These are phyloP conservation scores for Cephalopterus ornatus DNA, from an alignment of 2,113 vertebrate genomes.

Conservation along the genomic window DNA sequence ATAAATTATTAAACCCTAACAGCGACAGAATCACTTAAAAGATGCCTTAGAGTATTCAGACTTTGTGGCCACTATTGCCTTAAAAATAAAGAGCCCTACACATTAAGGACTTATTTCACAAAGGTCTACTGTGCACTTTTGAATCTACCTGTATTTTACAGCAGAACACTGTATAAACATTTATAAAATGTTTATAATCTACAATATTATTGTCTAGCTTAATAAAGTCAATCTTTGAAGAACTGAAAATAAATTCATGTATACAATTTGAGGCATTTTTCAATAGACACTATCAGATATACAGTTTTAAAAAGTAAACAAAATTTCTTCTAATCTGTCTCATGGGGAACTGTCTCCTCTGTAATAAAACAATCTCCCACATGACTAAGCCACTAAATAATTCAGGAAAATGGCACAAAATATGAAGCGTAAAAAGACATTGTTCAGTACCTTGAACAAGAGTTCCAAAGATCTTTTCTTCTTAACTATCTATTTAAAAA, in stretches of 20 bases:
- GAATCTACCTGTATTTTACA: not conserved
- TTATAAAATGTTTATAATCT: not conserved
- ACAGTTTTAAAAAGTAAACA: not conserved
- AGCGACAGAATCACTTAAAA: not conserved
- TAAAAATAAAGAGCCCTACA: not conserved
- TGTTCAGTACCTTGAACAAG: not conserved
- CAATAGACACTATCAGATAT: not conserved
- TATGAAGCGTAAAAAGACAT: not conserved
- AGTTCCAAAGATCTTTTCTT: not conserved
- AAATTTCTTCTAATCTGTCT: slow-evolving; percentile 13
- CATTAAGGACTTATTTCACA: not conserved
- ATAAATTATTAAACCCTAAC: not conserved
- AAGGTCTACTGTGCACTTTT: not conserved
- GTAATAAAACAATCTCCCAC: not conserved
- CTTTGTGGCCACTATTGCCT: not conserved
- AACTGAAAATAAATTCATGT: not conserved
- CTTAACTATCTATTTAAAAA: not conserved
- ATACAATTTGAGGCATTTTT: not conserved
- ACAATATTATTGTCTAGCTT: not conserved
- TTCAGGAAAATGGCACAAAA: not conserved
- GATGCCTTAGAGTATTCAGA: not conserved
- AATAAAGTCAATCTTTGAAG: not conserved
- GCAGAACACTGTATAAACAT: not conserved
- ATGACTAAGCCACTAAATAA: not conserved
- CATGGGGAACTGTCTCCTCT: not conserved